Base-by-base conservation (phyloP, 2,888 invertebrate genomes). In the Hyposoter didymator region DNA sequence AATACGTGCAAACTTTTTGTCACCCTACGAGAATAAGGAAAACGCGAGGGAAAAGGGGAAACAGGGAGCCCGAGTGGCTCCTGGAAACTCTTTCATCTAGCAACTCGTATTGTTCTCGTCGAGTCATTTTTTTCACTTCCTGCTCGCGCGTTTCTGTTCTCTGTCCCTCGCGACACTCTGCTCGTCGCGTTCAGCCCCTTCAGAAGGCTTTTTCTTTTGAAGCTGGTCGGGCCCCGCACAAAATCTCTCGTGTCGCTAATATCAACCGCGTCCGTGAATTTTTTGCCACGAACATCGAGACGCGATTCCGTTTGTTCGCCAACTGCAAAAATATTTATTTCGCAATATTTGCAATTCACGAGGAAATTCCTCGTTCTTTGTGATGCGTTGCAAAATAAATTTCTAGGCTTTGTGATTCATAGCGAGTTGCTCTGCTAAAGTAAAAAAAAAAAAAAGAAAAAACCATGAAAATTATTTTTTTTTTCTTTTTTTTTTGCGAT, bases 1-100 rank as follows among this genome's bases (percentile, higher is more conserved):
- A n/a, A 8, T 14, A 2, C 4, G 49, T 10, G 22, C 32, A 17
- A 10, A 22, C 7, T 1, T 12, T n/a, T 43, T 28, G 5, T 22
- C 19, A 22, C 4, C 4, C 43, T 8, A 22, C 43, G n/a, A 35
- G 70, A 76, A 47, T 76, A 55, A 82, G 73, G 43, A 66, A 73
- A 43, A n/a, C n/a, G n/a, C 47, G 10, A 28, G 47, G 75, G 85
- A 82, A 88, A 88, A 84, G 87, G 80, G 85, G 86, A 82, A 84
- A 86, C 39, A 88, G 88, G 88, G 88, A 88, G 89, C 87, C 88
- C 87, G 85, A 89, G 87, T 88, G 86, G 89, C 90, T 89, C 84
- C 81, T 87, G 85, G 82, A 89, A 89, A 90, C 90, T 90, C 91
- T 92, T 91, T 92, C 91, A 92, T 92, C 89, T 90, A 89, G 88